Evolutionary conservation across 2,888 invertebrate genomes (phyloP), one percentile per base, ranked within the genome.

Genomic region (Thalpophila matura): DNA sequence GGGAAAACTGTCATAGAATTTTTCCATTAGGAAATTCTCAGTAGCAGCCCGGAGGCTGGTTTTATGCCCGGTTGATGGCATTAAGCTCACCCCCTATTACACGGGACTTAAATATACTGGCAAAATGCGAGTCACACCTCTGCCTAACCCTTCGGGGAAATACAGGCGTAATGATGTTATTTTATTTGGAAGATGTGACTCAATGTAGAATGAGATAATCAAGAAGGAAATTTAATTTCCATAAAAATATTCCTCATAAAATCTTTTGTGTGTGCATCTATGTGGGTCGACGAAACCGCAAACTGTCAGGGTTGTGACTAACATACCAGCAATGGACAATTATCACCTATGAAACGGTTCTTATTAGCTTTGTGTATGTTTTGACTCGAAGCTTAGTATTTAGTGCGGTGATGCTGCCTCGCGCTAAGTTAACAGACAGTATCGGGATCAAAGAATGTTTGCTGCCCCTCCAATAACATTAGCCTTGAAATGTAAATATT

Each of bases 401-500:
- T 29, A 55, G 24, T 49, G 33, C n/a, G 12, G 26, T 29, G 57
- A 54, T 63, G 38, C 33, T 55, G 40, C 9, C 47, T 16, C 46
- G 5, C 7, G 24, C 37, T 27, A 20, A 45, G 12, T 38, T 31
- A 20, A 14, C 24, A 24, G n/a, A 22, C 22, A 12, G 31, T 58
- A 58, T 66, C 24, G 18, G 29, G 29, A 60, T 38, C 60, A 47
- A 43, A 38, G 56, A 50, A 63, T 75, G 60, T 79, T 74, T 68
- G 75, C 63, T 50, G 60, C 50, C 61, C 47, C 63, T 62, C 63
- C 71, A 78, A 74, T 74, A 76, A 79, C 82, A 80, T 83, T 84
- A 79, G 68, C 74, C 66, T 76, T 77, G 67, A 81, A 80, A 87
- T 88, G 84, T 81, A 79, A 86, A 86, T 88, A 86, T 86, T 86